These are phyloP conservation scores for Ondatra zibethicus DNA, from an alignment of 2,113 vertebrate species.

Conservation along the genomic window DNA sequence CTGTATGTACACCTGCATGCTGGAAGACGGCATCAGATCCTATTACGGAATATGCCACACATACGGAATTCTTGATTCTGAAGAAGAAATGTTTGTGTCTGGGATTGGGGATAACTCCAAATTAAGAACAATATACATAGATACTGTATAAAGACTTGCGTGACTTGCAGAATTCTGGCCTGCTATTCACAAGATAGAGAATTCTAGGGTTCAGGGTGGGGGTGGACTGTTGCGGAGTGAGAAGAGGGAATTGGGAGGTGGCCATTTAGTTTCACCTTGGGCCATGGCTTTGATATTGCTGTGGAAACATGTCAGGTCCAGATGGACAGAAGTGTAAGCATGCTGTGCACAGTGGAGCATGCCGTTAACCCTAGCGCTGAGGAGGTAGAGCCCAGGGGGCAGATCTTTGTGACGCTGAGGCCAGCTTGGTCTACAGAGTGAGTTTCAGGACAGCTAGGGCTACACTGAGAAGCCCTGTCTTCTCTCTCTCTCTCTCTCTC, in stretches of 20 bases:
- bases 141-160: neutral
- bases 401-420: neutral
- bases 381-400: neutral
- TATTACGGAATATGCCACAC: neutral
- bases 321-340: neutral
- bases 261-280: neutral
- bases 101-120: neutral
- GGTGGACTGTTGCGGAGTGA: neutral
- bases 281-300: neutral
- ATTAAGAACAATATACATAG: neutral
- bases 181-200: neutral
- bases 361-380: neutral
- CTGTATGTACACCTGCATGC: neutral
- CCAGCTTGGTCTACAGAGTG: neutral
- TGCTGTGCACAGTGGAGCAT: neutral
- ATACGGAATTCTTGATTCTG: neutral
- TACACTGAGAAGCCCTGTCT: neutral
- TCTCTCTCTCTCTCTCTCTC: no score
- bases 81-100: slow-evolving; percentile 17
- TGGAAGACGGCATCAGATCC: neutral
- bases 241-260: neutral
- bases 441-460: neutral
- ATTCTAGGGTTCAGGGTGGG: neutral
- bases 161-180: neutral
- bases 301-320: neutral